Evolutionary conservation across 1,140 invertebrate species (phyloP).

Genomic region (Steinernema khuongi): DNA sequence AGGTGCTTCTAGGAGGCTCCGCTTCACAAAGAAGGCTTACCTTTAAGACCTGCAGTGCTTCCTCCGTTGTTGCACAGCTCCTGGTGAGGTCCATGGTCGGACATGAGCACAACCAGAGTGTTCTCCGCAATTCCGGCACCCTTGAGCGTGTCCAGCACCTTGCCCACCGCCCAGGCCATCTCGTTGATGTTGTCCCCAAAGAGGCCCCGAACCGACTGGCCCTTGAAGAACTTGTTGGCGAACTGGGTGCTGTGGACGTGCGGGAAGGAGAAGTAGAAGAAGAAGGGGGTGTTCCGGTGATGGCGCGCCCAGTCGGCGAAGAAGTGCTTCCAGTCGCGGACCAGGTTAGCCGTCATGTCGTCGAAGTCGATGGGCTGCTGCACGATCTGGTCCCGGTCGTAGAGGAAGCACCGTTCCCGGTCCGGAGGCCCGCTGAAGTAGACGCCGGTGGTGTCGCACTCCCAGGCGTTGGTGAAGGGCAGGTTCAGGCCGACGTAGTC

Average conservation of each 20-base stretch:
- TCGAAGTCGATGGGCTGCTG: slow-evolving; percentile 58
- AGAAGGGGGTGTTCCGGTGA: slow-evolving; percentile 48
- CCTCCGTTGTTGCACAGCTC: slow-evolving; percentile 58
- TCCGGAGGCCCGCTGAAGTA: slow-evolving; percentile 35
- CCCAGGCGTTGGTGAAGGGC: slow-evolving; percentile 56
- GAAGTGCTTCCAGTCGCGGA: slow-evolving; percentile 58
- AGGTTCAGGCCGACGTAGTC: slow-evolving; percentile 51
- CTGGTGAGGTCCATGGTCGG: slow-evolving; percentile 57
- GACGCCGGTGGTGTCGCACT: slow-evolving; percentile 50
- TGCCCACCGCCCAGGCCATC: slow-evolving; percentile 58
- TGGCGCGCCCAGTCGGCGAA: slow-evolving; percentile 34
- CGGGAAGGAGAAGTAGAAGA: slow-evolving; percentile 59
- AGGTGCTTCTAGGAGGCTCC: slow-evolving; percentile 5
- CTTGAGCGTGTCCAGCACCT: slow-evolving; percentile 45
- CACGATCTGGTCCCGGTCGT: slow-evolving; percentile 55
- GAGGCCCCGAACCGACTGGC: slow-evolving; percentile 45
- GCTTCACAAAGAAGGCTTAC: no score
- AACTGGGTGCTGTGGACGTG: slow-evolving; percentile 58
- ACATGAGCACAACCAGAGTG: slow-evolving; percentile 54
- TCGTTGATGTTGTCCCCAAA: slow-evolving; percentile 55
- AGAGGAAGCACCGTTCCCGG: slow-evolving; percentile 50
- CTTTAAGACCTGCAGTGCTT: slow-evolving; percentile 53
- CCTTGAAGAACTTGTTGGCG: slow-evolving; percentile 46
- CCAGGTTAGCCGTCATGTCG: slow-evolving; percentile 50
- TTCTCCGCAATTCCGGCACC: slow-evolving; percentile 39